Conservation (phyloP, 2,797 vertebrate species). For the Orestias chungarensis region DNA sequence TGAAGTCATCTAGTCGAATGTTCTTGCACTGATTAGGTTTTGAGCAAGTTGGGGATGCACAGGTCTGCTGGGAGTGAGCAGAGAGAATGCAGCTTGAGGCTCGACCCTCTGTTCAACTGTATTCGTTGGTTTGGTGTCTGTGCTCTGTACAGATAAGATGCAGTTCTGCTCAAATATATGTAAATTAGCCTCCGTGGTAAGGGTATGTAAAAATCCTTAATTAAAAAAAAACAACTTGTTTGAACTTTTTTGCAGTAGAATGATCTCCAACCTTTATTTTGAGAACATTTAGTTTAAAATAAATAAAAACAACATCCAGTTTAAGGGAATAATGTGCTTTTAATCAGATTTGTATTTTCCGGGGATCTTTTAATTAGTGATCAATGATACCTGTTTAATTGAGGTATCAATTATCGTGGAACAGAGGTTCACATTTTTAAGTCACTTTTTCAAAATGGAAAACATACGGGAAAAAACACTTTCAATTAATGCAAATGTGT, state of each 20-base stretch:
- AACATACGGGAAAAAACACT: neutral
- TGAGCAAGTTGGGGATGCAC: slow-evolving; percentile 73
- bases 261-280: neutral
- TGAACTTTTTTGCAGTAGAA: neutral
- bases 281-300: neutral
- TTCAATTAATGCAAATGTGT: neutral
- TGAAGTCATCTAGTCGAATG: slow-evolving; percentile 8
- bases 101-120: slow-evolving; percentile 80
- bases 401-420: neutral
- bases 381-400: neutral
- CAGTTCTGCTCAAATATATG: neutral
- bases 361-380: neutral
- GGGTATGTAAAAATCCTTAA: neutral
- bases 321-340: neutral
- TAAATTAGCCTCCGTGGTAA: neutral
- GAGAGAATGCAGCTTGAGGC: slow-evolving; percentile 95
- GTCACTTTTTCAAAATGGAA: neutral
- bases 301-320: neutral
- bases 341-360: too few species aligned
- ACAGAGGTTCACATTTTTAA: neutral
- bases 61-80: slow-evolving; percentile 97
- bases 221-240: too few species aligned
- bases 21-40: slow-evolving; percentile 17
- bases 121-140: neutral
- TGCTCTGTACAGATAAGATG: neutral